Conservation (phyloP, 2,113 vertebrate genomes). For the Poeciliopsis retropinna region DNA sequence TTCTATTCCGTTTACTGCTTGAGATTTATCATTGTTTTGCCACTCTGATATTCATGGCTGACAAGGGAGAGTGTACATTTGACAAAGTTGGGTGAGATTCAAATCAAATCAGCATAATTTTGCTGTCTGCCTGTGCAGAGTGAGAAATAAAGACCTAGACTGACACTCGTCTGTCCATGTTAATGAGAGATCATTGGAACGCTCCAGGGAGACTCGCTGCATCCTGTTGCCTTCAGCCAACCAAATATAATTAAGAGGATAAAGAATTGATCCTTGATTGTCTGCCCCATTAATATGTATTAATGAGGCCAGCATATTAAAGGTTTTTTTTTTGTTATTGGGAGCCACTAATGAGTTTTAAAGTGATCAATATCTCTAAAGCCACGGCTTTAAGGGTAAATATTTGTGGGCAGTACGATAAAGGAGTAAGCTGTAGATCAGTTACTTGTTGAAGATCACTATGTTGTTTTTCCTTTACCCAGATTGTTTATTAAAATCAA, state of each 20-base stretch:
- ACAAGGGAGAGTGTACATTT: not conserved
- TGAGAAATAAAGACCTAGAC: slow-evolving; percentile 40
- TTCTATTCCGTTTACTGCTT: not conserved
- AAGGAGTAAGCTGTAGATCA: not conserved
- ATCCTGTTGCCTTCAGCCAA: slow-evolving; percentile 56
- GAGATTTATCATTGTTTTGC: slow-evolving; percentile 2
- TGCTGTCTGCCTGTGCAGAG: slow-evolving; percentile 13
- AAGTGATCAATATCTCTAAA: slow-evolving; percentile 72
- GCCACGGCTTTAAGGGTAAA: slow-evolving; percentile 42
- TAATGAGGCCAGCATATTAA: slow-evolving; percentile 73
- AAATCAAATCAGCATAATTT: slow-evolving; percentile 10
- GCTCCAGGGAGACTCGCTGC: slow-evolving; percentile 53
- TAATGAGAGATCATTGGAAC: slow-evolving; percentile 61
- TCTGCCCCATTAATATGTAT: slow-evolving; percentile 70
- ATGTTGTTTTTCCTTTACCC: slow-evolving; percentile 6
- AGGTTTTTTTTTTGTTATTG: slow-evolving; percentile 52
- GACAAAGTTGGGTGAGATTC: slow-evolving; percentile 20
- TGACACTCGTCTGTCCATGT: slow-evolving; percentile 38
- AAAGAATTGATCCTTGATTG: slow-evolving; percentile 76
- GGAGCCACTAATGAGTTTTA: slow-evolving; percentile 75
- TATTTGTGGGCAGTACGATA: slow-evolving; percentile 17
- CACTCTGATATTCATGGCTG: not conserved
- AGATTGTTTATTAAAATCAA: slow-evolving; percentile 28
- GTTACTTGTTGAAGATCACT: not conserved
- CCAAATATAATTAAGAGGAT: slow-evolving; percentile 77